Evolutionary conservation across 2,888 invertebrate species (phyloP), one percentile per base, ranked within the genome.

Genomic region (Ochropacha duplaris): DNA sequence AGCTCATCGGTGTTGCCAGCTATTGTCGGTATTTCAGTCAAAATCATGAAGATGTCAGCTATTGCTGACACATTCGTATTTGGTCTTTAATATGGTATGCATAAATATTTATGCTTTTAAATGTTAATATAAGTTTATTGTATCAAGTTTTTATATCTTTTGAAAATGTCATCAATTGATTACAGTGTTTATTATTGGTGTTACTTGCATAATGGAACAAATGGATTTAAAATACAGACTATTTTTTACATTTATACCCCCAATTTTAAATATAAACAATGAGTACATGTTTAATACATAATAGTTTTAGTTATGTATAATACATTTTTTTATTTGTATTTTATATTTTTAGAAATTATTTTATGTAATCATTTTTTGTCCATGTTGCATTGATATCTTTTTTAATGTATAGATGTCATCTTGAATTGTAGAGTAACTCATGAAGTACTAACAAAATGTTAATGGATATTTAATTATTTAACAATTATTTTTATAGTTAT

Each of bases 221-320:
- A 44, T 44, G 44, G 44, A 19, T 44, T 44, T 44, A 44, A 51
- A 28, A 3, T 11, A 16, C n/a, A 51, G 19, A 51, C 51, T 28
- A 51, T 51, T 51, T n/a, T 51, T 51, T 51, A 51, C 51, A 16
- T 28, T 51, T 19, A 51, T 51, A 51, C 28, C 11, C 16, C 26
- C 6, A 16, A 16, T 50, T n/a, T 24, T 22, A 22, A 11, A 11
- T 14, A 3, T 24, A n/a, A 24, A n/a, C 26, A 24, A n/a, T 39
- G n/a, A 44, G 44, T 44, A 51, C 26, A 28, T 11, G 0, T 16
- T 16, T 51, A 8, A 16, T 28, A 28, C n/a, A 24, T 26, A 50
- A 24, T 50, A 50, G n/a, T 50, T 16, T 39, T 5, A 6, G 4
- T 34, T 34, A 12, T 14, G 1, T 11, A 0, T 12, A 11, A 34